Percentiles rank a stretch among this genome's conserved stretches.
These are phyloP conservation scores for Zhuqinia jingwanae DNA, from an alignment of 2,888 invertebrate species.

Conservation along the genomic window DNA sequence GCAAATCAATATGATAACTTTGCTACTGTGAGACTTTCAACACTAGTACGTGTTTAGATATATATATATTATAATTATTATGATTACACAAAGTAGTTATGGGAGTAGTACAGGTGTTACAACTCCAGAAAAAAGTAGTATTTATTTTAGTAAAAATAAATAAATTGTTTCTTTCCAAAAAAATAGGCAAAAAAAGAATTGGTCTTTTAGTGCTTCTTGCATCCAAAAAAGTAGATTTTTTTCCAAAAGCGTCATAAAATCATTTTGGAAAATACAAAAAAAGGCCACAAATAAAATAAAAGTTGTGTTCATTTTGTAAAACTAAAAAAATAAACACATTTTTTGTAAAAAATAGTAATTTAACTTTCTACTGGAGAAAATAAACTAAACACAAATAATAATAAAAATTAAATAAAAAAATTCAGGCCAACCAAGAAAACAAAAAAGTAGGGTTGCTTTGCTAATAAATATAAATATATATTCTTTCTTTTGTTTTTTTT, in stretches of 20 bases:
- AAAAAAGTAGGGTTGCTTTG: not conserved
- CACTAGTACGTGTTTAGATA: conserved; percentile 54
- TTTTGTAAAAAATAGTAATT: not conserved
- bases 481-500: conserved; percentile 25
- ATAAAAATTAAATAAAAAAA: not conserved
- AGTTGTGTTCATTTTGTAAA: not conserved
- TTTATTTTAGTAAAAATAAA: conserved; percentile 20
- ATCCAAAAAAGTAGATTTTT: conserved; percentile 12
- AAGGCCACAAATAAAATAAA: not conserved
- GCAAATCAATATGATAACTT: conserved; percentile 29
- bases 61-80: conserved; percentile 6
- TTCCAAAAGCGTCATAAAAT: conserved; percentile 46
- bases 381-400: conserved; percentile 11
- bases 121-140: conserved; percentile 15
- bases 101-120: conserved; percentile 3
- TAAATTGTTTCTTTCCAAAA: conserved; percentile 13
- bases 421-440: conserved; percentile 20
- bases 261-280: conserved; percentile 40
- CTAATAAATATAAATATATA: conserved; percentile 27
- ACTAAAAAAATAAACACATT: not conserved
- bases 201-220: conserved; percentile 46
- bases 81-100: conserved; percentile 8
- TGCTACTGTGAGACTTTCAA: conserved; percentile 72
- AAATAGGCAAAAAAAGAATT: conserved; percentile 32
- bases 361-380: conserved; percentile 10